A percentile compares a stretch with the other conserved stretches of the same genome.
Evolutionary conservation across 1,140 invertebrate species (phyloP).

Genomic region (Conus betulinus): DNA sequence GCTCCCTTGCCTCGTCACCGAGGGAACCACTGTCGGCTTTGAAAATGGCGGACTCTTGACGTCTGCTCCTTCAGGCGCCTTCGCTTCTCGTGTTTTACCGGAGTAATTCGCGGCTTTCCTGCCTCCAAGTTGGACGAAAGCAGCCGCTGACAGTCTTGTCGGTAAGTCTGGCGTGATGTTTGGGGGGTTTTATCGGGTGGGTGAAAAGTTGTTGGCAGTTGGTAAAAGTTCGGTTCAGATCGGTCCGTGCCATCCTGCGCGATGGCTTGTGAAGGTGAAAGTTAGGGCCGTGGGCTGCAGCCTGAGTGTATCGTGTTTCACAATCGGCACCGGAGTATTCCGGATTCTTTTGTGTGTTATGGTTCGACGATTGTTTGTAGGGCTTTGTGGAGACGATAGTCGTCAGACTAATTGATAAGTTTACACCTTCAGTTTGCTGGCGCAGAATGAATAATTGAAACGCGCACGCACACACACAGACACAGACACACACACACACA

Average conservation of each 20-base stretch:
- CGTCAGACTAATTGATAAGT: too few relatives aligned
- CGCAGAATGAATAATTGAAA: too few relatives aligned
- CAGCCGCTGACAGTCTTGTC: neutral
- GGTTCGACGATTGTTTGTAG: too few relatives aligned
- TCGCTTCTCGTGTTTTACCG: neutral
- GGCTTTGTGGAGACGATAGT: too few relatives aligned
- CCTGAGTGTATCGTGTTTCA: neutral
- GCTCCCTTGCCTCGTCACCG: slow-evolving; percentile 5
- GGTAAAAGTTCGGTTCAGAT: neutral
- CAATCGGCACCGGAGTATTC: too few relatives aligned
- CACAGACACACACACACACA: too few relatives aligned
- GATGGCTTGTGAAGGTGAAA: slow-evolving; percentile 1
- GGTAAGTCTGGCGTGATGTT: neutral
- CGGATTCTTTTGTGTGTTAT: too few relatives aligned
- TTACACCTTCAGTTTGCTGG: too few relatives aligned
- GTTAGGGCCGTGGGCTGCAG: neutral
- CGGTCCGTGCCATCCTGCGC: neutral
- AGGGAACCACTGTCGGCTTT: slow-evolving; percentile 17
- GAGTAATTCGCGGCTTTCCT: neutral
- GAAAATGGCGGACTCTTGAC: slow-evolving; percentile 29
- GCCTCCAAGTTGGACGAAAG: neutral
- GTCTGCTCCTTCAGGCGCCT: neutral
- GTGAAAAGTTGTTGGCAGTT: neutral
- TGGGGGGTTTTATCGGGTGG: neutral
- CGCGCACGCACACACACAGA: too few relatives aligned